A percentile compares a stretch with the other conserved stretches of the same genome.
Conservation (phyloP, 2,888 invertebrate genomes). For the Cephus pygmeus region DNA sequence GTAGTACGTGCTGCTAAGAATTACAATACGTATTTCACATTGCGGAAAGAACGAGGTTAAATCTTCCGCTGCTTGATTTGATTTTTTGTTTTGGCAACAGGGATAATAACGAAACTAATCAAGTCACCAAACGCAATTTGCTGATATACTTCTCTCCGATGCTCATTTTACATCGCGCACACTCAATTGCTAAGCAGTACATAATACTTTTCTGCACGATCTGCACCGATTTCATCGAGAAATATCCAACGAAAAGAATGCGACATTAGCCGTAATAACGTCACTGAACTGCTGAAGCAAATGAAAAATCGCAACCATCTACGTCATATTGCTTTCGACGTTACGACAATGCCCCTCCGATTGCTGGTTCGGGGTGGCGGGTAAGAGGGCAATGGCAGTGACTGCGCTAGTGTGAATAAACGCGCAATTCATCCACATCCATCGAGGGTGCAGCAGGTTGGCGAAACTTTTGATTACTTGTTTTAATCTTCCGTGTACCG, state of each 20-base stretch:
- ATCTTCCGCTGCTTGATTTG: conserved; percentile 54
- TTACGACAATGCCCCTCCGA: neutral
- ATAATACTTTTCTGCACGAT: no score
- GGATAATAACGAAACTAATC: conserved; percentile 46
- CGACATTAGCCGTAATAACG: no score
- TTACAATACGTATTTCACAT: no score
- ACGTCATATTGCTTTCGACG: neutral
- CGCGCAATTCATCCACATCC: conserved; percentile 62
- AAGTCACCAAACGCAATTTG: conserved; percentile 53
- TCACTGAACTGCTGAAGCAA: no score
- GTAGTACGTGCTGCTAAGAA: no score
- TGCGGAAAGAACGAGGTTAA: conserved; percentile 33
- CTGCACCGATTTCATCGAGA: no score
- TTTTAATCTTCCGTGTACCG: conserved; percentile 65
- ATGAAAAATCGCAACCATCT: no score
- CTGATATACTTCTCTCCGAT: conserved; percentile 49
- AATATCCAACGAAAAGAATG: no score
- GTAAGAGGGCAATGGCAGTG: neutral
- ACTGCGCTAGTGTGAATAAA: conserved; percentile 19
- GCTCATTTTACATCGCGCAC: conserved; percentile 17
- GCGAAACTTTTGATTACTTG: conserved; percentile 65
- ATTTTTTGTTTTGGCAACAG: conserved; percentile 58
- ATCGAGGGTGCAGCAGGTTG: conserved; percentile 51
- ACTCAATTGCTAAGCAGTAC: no score
- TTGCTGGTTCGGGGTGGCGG: neutral